Evolutionary conservation across 2,113 vertebrate genomes (phyloP), one percentile per base, ranked within the genome.

Genomic region (Petromus typicus): DNA sequence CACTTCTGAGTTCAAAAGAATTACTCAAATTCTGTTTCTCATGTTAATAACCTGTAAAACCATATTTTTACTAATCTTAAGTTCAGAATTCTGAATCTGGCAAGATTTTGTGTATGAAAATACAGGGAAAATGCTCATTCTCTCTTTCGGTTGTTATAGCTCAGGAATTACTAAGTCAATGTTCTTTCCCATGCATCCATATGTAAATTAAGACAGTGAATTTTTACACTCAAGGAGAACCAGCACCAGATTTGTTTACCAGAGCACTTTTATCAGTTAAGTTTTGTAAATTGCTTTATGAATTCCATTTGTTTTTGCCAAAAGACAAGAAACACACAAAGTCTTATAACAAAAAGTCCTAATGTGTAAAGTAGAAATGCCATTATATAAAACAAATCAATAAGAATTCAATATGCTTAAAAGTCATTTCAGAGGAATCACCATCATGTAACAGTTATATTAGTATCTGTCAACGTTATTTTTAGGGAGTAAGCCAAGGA

Each of bases 341-440:
- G 54, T 80, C 69, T 91, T 93, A 69, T 92, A 95, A 96, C 63
- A 84, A 86, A 94, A 94, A 96, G 76, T 91, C 59, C 95, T 95
- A 94, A 94, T 93, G 86, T 96, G 90, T 91, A 94, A 96, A 95
- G 80, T 82, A 95, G 90, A 95, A 95, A 95, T 91, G 82, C 94
- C 56, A 92, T 96, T 96, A 94, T 89, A 80, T 80, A 94, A 97
- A 96, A 96, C 40, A 94, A 97, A 96, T 97, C 96, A 89, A 96
- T 97, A 87, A 87, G 93, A 97, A 95, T 97, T 84, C 89, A 96
- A 79, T 96, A 94, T 78, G 59, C 86, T 83, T 93, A 93, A 92
- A 92, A 96, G 88, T 95, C 13, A 54, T 79, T 97, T 93, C 45
- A 45, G 75, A 92, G 86, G 73, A 86, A 93, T 95, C 80, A 85